Base-by-base conservation (phyloP, 2,888 invertebrate species). In the Hermodice carunculata region DNA sequence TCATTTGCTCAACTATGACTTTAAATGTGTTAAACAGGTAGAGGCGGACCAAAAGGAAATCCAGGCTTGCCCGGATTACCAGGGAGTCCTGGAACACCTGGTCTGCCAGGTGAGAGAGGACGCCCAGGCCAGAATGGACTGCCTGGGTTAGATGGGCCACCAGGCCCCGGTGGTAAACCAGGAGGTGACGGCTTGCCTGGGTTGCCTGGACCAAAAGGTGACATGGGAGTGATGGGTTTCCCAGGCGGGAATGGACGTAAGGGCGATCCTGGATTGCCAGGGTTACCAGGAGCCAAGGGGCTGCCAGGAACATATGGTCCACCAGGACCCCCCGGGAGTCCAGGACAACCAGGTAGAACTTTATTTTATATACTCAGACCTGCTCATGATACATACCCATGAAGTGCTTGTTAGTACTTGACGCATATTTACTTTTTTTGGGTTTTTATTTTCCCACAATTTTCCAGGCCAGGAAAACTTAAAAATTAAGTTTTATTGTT, bases 111-210 rank as follows among this genome's bases (percentile, higher is more conserved):
- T 19, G 34, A 40, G 51, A 66, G 63, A 52, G 69, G 69, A 32
- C 60, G 61, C 8, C 48, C 51, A n/a, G 66, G 69, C 28, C 73
- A 73, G 3, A 68, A 78, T 44, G 84, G 83, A 11, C 65, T 64
- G 17, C 66, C 76, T 34, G 83, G 83, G n/a, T 73, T 73, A 4
- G 69, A 79, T 46, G 84, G 83, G n/a, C 62, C 63, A 19, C 67
- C 76, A 29, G 83, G 83, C n/a, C n/a, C 46, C 1, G 59, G 29
- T 32, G 64, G 63, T 49, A 42, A 11, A 19, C 31, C 29, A 31
- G 70, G 70, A 29, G 51, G 48, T 8, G 34, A 40, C 3, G 67
- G 64, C 24, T 17, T 2, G 6, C 40, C 24, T 17, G n/a, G n/a
- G n/a, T n/a, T n/a, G n/a, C n/a, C n/a, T n/a, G n/a, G n/a, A n/a